phyloP scores from a whole-genome alignment of 2,797 vertebrate genomes.

The Lithobates sylvaticus region DNA sequence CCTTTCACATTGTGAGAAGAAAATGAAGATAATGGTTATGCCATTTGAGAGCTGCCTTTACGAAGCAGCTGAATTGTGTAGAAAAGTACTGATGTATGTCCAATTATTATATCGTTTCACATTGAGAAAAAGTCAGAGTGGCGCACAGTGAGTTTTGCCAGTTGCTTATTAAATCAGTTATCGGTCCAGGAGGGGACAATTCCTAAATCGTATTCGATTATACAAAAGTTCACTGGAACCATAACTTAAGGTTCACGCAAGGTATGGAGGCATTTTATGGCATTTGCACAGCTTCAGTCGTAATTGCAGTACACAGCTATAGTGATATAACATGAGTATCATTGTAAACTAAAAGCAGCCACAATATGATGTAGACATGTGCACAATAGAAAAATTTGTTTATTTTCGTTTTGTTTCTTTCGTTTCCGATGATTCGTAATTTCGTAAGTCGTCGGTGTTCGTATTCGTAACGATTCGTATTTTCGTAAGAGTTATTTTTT shows the following conservation, averaged over 20 bases:
- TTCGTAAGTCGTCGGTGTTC: too few relatives aligned
- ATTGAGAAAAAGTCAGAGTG: constrained; percentile 23
- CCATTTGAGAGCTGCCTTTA: constrained; percentile 32
- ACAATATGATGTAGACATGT: too few relatives aligned
- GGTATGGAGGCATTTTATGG: too few relatives aligned
- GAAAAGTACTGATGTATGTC: constrained; percentile 26
- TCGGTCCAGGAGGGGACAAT: background rate
- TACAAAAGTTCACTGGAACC: background rate
- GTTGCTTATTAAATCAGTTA: constrained; percentile 13
- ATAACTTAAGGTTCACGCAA: background rate
- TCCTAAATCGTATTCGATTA: background rate
- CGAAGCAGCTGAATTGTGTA: constrained; percentile 16
- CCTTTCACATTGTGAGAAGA: constrained; percentile 28
- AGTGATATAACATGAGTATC: too few relatives aligned
- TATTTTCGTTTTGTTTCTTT: too few relatives aligned
- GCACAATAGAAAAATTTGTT: too few relatives aligned
- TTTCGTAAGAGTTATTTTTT: too few relatives aligned
- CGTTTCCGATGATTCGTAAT: too few relatives aligned
- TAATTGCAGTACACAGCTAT: too few relatives aligned
- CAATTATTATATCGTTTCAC: constrained; percentile 32
- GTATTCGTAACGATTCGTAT: too few relatives aligned
- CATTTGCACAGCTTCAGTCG: too few relatives aligned
- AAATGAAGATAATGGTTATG: constrained; percentile 34
- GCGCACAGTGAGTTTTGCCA: background rate
- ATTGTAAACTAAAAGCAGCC: too few relatives aligned